phyloP scores from a whole-genome alignment of 53 echinoderm and acorn worm genomes.

The Paelopatides confundens region DNA sequence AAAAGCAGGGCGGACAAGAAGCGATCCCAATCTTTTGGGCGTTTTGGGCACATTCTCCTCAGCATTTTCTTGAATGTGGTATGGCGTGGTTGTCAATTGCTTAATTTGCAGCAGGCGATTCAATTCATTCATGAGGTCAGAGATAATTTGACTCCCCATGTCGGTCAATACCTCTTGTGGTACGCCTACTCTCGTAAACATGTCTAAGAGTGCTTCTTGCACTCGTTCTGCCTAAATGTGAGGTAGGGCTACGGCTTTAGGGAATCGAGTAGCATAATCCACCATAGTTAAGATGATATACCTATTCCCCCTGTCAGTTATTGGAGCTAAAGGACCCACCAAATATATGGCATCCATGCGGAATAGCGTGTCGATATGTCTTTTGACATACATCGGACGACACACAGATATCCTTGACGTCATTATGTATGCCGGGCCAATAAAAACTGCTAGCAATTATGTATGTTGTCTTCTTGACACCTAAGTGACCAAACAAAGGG shows the following conservation, averaged over 20 bases:
- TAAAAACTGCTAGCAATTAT: not conserved
- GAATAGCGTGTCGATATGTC: slow-evolving; percentile 11
- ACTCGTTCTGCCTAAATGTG: slow-evolving; percentile 42
- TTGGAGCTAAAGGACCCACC: not conserved
- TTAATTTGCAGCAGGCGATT: slow-evolving; percentile 47
- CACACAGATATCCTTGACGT: not conserved
- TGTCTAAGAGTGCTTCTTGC: slow-evolving; percentile 32
- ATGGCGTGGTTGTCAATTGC: not conserved
- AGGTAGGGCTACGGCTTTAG: slow-evolving; percentile 26
- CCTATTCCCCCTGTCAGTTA: slow-evolving; percentile 6
- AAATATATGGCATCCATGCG: not conserved
- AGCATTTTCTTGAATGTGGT: not conserved
- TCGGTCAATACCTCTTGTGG: slow-evolving; percentile 51
- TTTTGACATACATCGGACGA: slow-evolving; percentile 39
- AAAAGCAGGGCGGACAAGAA: not conserved
- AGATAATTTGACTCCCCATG: slow-evolving; percentile 53
- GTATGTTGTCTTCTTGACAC: not conserved
- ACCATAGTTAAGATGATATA: slow-evolving; percentile 34
- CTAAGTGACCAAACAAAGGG: not conserved
- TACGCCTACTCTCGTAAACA: slow-evolving; percentile 53
- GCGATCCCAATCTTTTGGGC: not conserved
- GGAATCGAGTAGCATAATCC: slow-evolving; percentile 39
- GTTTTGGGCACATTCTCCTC: not conserved
- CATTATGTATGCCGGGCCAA: not conserved
- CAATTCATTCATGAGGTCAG: slow-evolving; percentile 53